Evolutionary conservation across 1,140 invertebrate genomes (phyloP).

Genomic region (Drosophila oshimai): DNA sequence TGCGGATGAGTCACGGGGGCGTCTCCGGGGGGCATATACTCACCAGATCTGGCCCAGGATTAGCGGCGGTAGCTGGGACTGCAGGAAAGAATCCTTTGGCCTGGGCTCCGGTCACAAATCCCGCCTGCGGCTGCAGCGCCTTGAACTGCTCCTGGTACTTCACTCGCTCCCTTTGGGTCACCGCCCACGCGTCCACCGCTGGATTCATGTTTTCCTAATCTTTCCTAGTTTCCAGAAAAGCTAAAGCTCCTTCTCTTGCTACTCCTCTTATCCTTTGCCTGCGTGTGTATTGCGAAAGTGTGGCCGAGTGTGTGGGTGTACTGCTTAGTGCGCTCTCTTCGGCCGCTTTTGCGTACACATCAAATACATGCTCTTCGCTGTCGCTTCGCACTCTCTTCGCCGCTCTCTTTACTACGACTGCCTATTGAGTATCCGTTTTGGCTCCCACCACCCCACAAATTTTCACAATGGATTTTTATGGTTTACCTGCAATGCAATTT

Average conservation of each 20-base stretch:
- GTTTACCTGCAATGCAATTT: slow-evolving; percentile 68
- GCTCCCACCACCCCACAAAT: slow-evolving; percentile 76
- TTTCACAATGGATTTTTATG: slow-evolving; percentile 80
- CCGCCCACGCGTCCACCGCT: slow-evolving; percentile 92
- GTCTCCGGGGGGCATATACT: slow-evolving; percentile 52
- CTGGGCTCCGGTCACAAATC: slow-evolving; percentile 95
- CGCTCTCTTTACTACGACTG: slow-evolving; percentile 39
- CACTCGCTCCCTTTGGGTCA: slow-evolving; percentile 92
- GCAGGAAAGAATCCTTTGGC: slow-evolving; percentile 97
- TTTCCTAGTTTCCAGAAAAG: slow-evolving; percentile 29
- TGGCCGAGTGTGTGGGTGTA: slow-evolving; percentile 50
- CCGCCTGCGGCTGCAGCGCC: slow-evolving; percentile 92
- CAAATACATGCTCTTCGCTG: slow-evolving; percentile 58
- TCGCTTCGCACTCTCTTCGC: slow-evolving; percentile 43
- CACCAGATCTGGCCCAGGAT: slow-evolving; percentile 97
- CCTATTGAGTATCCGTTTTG: slow-evolving; percentile 73
- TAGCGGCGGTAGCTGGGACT: slow-evolving; percentile 93
- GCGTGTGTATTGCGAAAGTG: slow-evolving; percentile 52
- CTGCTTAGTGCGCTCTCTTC: slow-evolving; percentile 67
- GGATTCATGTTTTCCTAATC: slow-evolving; percentile 66
- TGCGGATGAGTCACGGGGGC: slow-evolving; percentile 83
- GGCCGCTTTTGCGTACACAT: slow-evolving; percentile 63
- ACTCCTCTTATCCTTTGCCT: slow-evolving; percentile 4
- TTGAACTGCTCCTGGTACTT: slow-evolving; percentile 97
- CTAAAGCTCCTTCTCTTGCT: slow-evolving; percentile 5